Percentiles rank a stretch among this genome's conserved stretches.
These are phyloP conservation scores for Neomorphus geoffroyi DNA, from an alignment of 2,797 vertebrate genomes.

Conservation along the genomic window DNA sequence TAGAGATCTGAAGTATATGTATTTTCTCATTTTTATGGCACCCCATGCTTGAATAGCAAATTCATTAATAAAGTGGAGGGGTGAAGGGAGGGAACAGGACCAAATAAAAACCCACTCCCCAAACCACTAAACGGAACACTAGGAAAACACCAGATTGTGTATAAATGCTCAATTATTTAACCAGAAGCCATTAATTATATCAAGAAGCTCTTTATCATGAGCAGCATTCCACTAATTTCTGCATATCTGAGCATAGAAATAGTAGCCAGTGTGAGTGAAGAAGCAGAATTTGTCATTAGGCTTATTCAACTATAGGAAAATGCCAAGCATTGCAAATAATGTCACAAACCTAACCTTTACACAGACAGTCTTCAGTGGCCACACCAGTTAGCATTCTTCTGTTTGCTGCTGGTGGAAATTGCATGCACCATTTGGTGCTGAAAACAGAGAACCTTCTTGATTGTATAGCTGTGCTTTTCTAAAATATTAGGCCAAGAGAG, in stretches of 20 bases:
- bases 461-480: neutral
- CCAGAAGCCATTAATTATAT: neutral
- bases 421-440: neutral
- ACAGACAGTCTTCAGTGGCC: too few species aligned
- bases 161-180: neutral
- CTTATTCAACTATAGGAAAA: neutral
- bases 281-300: neutral
- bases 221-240: neutral
- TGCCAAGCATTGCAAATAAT: neutral
- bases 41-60: neutral
- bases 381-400: neutral
- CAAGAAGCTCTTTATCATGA: neutral
- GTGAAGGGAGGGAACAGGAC: too few species aligned
- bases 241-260: neutral
- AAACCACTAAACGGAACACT: neutral
- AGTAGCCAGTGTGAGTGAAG: neutral
- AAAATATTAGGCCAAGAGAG: neutral
- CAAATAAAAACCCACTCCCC: too few species aligned
- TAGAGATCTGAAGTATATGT: neutral
- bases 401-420: neutral
- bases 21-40: neutral
- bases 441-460: neutral
- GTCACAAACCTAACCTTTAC: neutral
- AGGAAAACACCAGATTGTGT: neutral
- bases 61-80: neutral